These are phyloP conservation scores for Nasonia oneida DNA, from an alignment of 2,888 invertebrate species.

Conservation along the genomic window DNA sequence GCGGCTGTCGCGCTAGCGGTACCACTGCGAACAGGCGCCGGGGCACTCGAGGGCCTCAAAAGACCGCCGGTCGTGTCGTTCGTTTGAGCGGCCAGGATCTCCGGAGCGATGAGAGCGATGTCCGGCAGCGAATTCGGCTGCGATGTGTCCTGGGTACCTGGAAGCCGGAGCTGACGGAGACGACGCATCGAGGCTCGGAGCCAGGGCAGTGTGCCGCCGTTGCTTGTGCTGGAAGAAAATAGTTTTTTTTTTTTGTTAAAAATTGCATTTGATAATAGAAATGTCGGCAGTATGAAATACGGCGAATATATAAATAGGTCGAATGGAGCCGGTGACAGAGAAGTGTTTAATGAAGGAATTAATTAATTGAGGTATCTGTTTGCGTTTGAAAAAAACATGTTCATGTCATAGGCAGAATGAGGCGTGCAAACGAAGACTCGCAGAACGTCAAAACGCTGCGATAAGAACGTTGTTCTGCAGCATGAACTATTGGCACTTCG, in stretches of 20 bases:
- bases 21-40: constrained; percentile 61
- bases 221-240: constrained; percentile 31
- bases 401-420: neutral
- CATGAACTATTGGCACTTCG: no score
- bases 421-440: neutral
- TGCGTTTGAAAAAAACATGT: neutral
- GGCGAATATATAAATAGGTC: constrained; percentile 19
- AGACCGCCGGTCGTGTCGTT: constrained; percentile 69
- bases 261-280: neutral
- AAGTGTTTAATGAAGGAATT: neutral
- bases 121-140: constrained; percentile 72
- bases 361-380: constrained; percentile 18
- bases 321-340: neutral
- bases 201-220: constrained; percentile 77
- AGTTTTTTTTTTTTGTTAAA: neutral
- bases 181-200: constrained; percentile 82
- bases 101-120: constrained; percentile 75
- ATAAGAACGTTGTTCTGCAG: neutral
- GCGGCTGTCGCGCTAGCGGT: constrained; percentile 2
- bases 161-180: constrained; percentile 80
- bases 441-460: neutral
- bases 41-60: constrained; percentile 73
- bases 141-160: constrained; percentile 69
- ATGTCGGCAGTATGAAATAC: neutral
- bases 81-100: constrained; percentile 75